Conservation (phyloP, 2,797 vertebrate species). For the Crypturellus tataupa region DNA sequence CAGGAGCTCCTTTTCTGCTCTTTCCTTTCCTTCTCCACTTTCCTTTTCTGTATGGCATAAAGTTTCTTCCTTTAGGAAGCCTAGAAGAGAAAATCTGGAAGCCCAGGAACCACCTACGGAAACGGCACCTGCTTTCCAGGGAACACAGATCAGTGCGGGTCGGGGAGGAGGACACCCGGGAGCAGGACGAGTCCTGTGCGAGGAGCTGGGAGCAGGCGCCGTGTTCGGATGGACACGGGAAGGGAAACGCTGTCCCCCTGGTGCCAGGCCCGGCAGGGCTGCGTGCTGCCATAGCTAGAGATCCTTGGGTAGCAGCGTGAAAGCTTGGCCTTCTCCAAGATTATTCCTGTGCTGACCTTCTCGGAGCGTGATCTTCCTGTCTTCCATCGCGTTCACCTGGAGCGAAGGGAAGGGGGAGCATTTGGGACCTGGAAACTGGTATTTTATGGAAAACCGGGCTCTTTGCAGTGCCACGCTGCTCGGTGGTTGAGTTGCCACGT, state of each 20-base stretch:
- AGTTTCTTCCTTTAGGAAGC: not conserved
- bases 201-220: not conserved
- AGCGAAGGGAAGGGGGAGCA: not conserved
- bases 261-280: fast-evolving
- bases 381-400: fast-evolving
- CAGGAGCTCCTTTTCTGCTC: fast-evolving
- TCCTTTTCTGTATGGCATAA: not conserved
- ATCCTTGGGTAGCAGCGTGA: not conserved
- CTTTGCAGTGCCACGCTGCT: not conserved
- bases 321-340: not conserved
- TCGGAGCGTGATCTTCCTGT: not conserved
- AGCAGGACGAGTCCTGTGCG: not conserved
- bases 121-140: fast-evolving
- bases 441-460: not conserved
- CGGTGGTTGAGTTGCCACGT: not conserved
- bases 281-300: not conserved
- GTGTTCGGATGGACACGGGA: fast-evolving
- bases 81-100: no score
- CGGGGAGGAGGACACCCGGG: not conserved
- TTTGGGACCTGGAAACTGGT: not conserved
- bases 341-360: not conserved
- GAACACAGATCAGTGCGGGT: no score
- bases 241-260: fast-evolving
- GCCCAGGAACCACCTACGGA: not conserved
- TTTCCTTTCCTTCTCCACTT: no score